phyloP scores from a whole-genome alignment of 2,113 vertebrate genomes.

The Tinamus guttatus region DNA sequence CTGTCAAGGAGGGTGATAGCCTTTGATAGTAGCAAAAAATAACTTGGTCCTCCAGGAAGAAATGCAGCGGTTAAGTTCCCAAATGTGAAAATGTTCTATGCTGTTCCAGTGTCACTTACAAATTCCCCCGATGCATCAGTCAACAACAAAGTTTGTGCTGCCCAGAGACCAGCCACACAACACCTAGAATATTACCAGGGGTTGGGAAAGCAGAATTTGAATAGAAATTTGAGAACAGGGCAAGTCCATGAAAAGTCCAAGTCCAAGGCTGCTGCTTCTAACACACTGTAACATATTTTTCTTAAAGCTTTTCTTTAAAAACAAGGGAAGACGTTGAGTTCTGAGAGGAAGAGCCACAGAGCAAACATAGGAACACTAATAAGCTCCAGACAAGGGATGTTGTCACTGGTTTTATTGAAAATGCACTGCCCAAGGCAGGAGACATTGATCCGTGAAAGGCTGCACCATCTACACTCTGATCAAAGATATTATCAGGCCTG shows the following conservation, averaged over 20 bases:
- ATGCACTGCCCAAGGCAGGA: background rate
- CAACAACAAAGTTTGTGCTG: background rate
- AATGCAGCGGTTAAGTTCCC: background rate
- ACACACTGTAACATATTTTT: background rate
- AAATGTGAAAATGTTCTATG: background rate
- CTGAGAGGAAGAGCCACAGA: constrained; percentile 1
- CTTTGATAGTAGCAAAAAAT: background rate
- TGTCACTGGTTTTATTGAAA: background rate
- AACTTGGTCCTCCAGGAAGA: background rate
- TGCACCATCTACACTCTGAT: background rate
- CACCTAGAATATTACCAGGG: constrained; percentile 15
- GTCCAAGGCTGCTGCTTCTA: background rate
- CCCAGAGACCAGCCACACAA: background rate
- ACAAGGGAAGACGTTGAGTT: background rate
- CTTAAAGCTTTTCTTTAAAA: background rate
- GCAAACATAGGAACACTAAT: constrained; percentile 8
- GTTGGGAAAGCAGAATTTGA: background rate
- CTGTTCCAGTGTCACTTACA: background rate
- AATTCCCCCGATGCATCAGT: background rate
- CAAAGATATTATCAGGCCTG: background rate
- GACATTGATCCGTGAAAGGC: background rate
- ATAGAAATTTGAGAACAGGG: background rate
- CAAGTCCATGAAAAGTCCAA: background rate
- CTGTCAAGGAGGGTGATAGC: background rate
- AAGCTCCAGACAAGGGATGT: background rate